A percentile compares a stretch with the other conserved stretches of the same genome.
Conservation (phyloP, 2,113 vertebrate genomes). For the Pelecanus crispus region DNA sequence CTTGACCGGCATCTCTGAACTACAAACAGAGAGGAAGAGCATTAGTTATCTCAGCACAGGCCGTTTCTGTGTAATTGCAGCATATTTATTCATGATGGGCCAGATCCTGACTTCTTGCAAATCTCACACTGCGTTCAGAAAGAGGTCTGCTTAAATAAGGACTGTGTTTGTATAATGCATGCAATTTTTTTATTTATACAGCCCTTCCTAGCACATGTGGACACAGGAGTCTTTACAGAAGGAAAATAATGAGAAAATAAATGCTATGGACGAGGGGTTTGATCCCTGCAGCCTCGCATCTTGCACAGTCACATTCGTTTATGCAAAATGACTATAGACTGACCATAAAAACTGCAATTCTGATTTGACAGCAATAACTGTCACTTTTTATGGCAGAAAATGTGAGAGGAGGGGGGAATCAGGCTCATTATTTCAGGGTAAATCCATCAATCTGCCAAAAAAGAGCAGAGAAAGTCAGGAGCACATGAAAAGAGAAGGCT, state of each 20-base stretch:
- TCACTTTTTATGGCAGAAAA: background rate
- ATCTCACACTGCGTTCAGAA: background rate
- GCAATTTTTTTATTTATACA: background rate
- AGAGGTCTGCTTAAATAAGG: background rate
- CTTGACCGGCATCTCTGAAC: conserved; percentile 78
- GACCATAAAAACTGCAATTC: background rate
- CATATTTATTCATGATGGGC: background rate
- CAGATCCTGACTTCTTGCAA: background rate
- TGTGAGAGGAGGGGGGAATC: background rate
- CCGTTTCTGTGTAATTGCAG: background rate
- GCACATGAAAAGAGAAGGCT: background rate
- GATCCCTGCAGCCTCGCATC: background rate
- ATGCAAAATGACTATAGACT: background rate
- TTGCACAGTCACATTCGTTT: background rate
- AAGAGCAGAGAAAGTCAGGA: background rate
- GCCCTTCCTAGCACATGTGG: background rate
- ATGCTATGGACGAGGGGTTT: background rate
- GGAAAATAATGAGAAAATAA: background rate
- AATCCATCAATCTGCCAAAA: background rate
- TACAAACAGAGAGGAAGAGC: conserved; percentile 19
- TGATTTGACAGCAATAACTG: conserved; percentile 12
- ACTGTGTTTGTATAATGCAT: background rate
- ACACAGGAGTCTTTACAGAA: background rate
- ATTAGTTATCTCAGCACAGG: background rate
- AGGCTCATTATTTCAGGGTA: background rate